phyloP scores from a whole-genome alignment of 2,113 vertebrate genomes.

The Notarius quadriscutis region DNA sequence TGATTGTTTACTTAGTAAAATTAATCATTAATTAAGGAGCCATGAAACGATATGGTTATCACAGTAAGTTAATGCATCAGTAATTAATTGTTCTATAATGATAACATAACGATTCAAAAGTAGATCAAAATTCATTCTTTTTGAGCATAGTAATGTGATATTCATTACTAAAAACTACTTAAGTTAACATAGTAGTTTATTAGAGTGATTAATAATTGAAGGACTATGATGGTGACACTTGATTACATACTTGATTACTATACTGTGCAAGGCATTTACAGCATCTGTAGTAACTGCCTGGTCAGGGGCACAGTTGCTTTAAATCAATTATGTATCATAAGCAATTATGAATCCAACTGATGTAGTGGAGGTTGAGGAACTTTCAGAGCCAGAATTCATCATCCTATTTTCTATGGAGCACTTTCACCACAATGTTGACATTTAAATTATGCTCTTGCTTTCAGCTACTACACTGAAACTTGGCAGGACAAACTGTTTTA shows the following conservation, averaged over 20 bases:
- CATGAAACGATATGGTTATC: background rate
- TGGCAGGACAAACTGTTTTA: conserved; percentile 44
- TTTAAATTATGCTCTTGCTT: conserved; percentile 42
- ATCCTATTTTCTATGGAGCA: background rate
- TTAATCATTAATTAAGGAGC: background rate
- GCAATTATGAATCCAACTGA: background rate
- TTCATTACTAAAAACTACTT: background rate
- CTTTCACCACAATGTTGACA: background rate
- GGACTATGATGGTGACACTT: background rate
- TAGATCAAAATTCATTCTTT: background rate
- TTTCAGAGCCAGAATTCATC: background rate
- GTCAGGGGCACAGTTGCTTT: background rate
- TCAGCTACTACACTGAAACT: conserved; percentile 41
- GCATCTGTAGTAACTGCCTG: background rate
- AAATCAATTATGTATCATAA: background rate
- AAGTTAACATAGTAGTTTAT: background rate
- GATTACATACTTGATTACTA: background rate
- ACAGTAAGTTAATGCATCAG: background rate
- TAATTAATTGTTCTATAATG: background rate
- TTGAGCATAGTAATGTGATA: background rate
- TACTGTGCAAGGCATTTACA: background rate
- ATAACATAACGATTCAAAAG: background rate
- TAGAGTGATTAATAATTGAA: background rate
- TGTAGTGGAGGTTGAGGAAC: background rate
- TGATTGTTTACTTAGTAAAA: background rate